phyloP scores from a whole-genome alignment of 2,797 vertebrate species.

The Gobionotothen gibberifrons region DNA sequence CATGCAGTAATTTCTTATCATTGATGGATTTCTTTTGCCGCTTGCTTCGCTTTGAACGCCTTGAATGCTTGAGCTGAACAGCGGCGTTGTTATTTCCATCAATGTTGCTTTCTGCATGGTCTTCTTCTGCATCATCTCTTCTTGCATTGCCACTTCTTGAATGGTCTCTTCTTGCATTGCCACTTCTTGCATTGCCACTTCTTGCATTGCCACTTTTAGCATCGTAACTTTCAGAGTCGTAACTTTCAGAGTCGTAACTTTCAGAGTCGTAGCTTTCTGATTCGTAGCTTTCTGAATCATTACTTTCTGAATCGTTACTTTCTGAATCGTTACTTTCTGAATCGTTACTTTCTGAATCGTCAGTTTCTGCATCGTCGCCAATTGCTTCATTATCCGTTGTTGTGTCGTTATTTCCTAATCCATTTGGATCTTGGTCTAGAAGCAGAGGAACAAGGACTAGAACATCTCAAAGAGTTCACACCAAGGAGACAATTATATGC shows the following conservation, averaged over 20 bases:
- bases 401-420: slow-evolving; percentile 9
- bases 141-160: no score
- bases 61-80: neutral
- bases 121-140: no score
- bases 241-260: neutral
- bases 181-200: no score
- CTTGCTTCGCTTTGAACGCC: slow-evolving; percentile 6
- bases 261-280: slow-evolving; percentile 8
- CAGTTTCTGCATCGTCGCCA: neutral
- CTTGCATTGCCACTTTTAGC: neutral
- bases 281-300: neutral
- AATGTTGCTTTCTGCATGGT: slow-evolving; percentile 11
- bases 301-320: slow-evolving; percentile 4
- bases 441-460: neutral
- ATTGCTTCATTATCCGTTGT: neutral
- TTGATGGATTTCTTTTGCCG: neutral
- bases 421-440: slow-evolving; percentile 34
- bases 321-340: neutral
- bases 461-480: neutral
- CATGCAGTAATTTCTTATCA: slow-evolving; percentile 37
- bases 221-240: neutral
- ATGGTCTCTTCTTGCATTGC: no score
- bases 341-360: neutral
- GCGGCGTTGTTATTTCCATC: slow-evolving; percentile 17
- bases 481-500: neutral